phyloP scores from a whole-genome alignment of 2,113 vertebrate species.

The Cranoglanis bouderius region DNA sequence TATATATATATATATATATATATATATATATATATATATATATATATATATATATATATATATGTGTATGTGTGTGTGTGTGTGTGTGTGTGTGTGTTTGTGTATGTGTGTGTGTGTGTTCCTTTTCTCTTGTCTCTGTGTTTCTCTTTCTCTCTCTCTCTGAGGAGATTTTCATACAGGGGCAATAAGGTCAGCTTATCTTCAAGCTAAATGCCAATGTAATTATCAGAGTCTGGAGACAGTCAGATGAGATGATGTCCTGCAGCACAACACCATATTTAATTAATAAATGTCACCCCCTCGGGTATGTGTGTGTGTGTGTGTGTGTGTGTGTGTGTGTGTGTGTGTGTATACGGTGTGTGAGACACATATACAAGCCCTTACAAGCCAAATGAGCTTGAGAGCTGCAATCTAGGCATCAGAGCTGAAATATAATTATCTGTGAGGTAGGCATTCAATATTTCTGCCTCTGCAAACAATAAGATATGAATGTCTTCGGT shows the following conservation, averaged over 20 bases:
- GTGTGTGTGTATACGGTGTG: background rate
- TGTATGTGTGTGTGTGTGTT: background rate
- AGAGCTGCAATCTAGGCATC: conserved; percentile 20
- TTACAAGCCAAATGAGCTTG: conserved; percentile 14
- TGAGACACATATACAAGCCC: conserved; percentile 2
- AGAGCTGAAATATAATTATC: conserved; percentile 16
- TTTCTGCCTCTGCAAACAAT: background rate
- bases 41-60: no score
- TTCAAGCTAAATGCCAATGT: conserved; percentile 50
- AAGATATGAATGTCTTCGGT: background rate
- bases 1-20: no score
- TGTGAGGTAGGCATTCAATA: background rate
- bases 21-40: no score
- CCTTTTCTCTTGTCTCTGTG: background rate
- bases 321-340: background rate
- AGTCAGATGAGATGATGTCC: conserved; percentile 46
- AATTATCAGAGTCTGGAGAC: conserved; percentile 49
- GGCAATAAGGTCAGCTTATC: conserved; percentile 39
- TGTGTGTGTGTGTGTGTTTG: no score
- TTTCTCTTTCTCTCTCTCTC: background rate
- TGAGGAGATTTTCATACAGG: conserved; percentile 22
- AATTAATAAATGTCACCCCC: conserved; percentile 50
- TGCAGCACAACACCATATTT: conserved; percentile 52
- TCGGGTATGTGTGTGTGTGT: conserved; percentile 11
- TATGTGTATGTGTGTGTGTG: no score